These are phyloP conservation scores for Grapholita molesta DNA, from an alignment of 1,140 invertebrate genomes.

Conservation along the genomic window DNA sequence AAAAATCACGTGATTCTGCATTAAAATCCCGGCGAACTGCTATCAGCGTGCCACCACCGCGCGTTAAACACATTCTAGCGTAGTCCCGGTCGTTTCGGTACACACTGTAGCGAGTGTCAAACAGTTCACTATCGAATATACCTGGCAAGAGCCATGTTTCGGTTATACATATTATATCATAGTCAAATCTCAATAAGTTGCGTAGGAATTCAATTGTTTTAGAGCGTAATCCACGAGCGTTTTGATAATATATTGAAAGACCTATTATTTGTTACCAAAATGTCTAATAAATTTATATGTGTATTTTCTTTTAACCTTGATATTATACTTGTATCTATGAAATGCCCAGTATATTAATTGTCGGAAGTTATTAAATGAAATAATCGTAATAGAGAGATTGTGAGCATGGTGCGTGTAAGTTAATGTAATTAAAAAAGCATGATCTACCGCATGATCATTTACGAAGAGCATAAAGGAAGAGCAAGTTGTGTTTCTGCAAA, in stretches of 20 bases:
- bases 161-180: not conserved
- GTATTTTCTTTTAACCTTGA: too few species aligned
- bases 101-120: not conserved
- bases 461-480: too few species aligned
- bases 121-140: not conserved
- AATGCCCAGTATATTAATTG: too few species aligned
- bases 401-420: too few species aligned
- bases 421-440: too few species aligned
- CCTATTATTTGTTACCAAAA: not conserved
- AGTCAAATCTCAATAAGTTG: not conserved
- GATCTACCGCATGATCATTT: too few species aligned
- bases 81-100: not conserved
- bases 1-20: not conserved
- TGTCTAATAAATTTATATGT: too few species aligned
- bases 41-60: not conserved
- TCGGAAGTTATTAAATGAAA: too few species aligned
- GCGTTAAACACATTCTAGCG: not conserved
- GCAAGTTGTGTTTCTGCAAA: too few species aligned
- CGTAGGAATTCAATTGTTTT: not conserved
- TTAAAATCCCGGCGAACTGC: not conserved
- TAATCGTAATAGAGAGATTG: too few species aligned
- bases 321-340: too few species aligned
- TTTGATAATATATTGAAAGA: not conserved
- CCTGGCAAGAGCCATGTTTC: not conserved
- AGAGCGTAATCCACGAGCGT: not conserved